Evolutionary conservation across 2,113 vertebrate genomes (phyloP).

Genomic region (Neomonachus schauinslandi): DNA sequence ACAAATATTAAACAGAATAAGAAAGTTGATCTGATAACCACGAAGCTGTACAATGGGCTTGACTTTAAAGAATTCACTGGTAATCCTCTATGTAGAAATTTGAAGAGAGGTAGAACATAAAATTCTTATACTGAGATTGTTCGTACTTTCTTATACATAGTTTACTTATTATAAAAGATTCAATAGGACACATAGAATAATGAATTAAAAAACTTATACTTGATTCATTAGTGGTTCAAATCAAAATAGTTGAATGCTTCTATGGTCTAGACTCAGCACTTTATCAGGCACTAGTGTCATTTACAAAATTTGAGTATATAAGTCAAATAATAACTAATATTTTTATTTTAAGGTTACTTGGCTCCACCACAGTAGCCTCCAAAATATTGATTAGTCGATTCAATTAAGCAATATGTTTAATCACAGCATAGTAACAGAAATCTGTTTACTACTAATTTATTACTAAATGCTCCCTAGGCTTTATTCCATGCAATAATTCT

Average conservation of each 20-base stretch:
- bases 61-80: not conserved
- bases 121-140: not conserved
- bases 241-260: not conserved
- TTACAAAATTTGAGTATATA: constrained; percentile 4
- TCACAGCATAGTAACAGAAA: not conserved
- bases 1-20: not conserved
- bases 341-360: constrained; percentile 55
- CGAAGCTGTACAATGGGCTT: not conserved
- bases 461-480: not conserved
- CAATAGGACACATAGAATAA: not conserved
- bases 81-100: not conserved
- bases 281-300: not conserved
- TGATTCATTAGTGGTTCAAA: not conserved
- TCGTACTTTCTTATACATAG: not conserved
- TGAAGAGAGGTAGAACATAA: not conserved
- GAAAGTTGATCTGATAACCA: not conserved
- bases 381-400: constrained; percentile 5
- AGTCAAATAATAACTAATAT: constrained; percentile 46
- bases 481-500: not conserved
- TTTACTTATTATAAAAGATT: not conserved
- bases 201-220: not conserved
- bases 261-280: not conserved
- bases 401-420: not conserved
- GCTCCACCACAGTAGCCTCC: not conserved
- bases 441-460: not conserved